These are phyloP conservation scores for Callyntrura sp. DNA, from an alignment of 2,888 invertebrate genomes.

Conservation along the genomic window DNA sequence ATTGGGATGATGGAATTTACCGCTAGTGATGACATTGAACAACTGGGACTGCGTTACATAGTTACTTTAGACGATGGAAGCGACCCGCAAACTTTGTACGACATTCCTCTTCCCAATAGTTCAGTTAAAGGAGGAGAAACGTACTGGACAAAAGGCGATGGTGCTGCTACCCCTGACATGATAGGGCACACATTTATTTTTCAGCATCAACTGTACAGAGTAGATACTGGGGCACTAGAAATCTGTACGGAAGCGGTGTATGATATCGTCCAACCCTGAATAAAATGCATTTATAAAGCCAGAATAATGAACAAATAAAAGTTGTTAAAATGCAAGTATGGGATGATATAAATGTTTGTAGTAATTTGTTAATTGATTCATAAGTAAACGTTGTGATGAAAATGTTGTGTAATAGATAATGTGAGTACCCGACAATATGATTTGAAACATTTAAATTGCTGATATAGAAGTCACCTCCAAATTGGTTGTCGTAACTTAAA, in stretches of 20 bases:
- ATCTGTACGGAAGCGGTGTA: slow-evolving; percentile 17
- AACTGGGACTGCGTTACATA: slow-evolving; percentile 26
- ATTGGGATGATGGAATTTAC: slow-evolving; percentile 26
- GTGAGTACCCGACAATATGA: too few relatives aligned
- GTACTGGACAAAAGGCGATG: not conserved
- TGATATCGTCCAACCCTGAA: too few relatives aligned
- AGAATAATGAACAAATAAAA: too few relatives aligned
- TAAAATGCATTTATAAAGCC: too few relatives aligned
- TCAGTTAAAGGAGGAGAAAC: slow-evolving; percentile 19
- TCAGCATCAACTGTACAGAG: not conserved
- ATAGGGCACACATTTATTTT: slow-evolving; percentile 7
- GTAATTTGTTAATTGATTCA: too few relatives aligned
- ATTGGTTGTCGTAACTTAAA: too few relatives aligned
- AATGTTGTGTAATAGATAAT: too few relatives aligned
- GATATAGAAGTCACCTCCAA: too few relatives aligned
- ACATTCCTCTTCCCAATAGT: slow-evolving; percentile 12
- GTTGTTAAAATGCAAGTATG: too few relatives aligned
- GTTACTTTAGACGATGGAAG: not conserved
- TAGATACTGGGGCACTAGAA: slow-evolving; percentile 8
- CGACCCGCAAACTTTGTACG: not conserved
- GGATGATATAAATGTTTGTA: too few relatives aligned
- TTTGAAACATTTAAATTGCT: too few relatives aligned
- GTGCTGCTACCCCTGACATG: not conserved
- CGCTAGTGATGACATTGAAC: slow-evolving; percentile 46
- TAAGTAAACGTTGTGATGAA: too few relatives aligned